Evolutionary conservation across 2,113 vertebrate genomes (phyloP), one percentile per base, ranked within the genome.

Genomic region (Puntigrus tetrazona): DNA sequence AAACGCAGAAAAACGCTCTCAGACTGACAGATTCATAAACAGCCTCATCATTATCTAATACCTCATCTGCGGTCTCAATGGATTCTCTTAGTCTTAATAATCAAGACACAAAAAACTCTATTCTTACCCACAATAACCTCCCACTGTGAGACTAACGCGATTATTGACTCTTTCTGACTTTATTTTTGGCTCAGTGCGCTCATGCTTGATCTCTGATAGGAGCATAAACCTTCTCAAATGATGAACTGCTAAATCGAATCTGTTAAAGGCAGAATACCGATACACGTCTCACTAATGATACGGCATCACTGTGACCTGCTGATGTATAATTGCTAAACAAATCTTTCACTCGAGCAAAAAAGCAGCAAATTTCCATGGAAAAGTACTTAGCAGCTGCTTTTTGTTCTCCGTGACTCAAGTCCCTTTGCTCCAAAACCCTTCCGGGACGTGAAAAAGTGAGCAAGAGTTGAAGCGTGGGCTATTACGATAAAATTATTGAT

Each of bases 31-130:
- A 86, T 61, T 22, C 29, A 75, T 75, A 74, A 55, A 52, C n/a
- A 8, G 14, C 57, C 25, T 52, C 14, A 72, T 55, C 16, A 50
- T 83, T 70, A 63, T 1, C 4, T 76, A 55, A 61, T 36, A 27
- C 18, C 69, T 75, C 69, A 55, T 41, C 34, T 55, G 36, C 9
- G 18, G 20, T 27, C 16, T 75, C 69, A 84, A 36, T 67, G 45
- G 34, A 67, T 81, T 87, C 13, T 36, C 76, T 22, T 65, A 13
- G 36, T 65, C 43, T 47, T 34, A n/a, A 36, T 16, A n/a, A 29
- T 86, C 29, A 72, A 29, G 2, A 4, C 61, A 45, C 55, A 76
- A 76, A 87, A 27, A 38, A 75, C 47, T 29, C 73, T 38, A 80
- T 86, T 69, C 65, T 80, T 55, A 65, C 63, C 57, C 43, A 41